Conservation (phyloP, 2,113 vertebrate species). For the Stigmatopora nigra region DNA sequence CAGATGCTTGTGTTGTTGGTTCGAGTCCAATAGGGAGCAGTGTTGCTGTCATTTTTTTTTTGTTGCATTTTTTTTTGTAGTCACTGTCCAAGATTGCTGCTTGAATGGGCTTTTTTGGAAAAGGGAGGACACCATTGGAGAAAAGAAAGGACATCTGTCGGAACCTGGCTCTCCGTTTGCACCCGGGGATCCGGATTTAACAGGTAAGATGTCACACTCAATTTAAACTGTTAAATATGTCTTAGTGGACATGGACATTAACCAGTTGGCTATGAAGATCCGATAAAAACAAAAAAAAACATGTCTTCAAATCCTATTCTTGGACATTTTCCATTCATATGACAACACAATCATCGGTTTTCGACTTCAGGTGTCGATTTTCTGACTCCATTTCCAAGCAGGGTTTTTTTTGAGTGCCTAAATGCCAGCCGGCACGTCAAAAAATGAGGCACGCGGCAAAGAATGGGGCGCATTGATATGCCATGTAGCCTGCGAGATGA, state of each 20-base stretch:
- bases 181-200: conserved; percentile 30
- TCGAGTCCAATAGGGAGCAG: conserved; percentile 36
- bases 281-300: too few species aligned
- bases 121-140: conserved; percentile 30
- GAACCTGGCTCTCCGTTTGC: conserved; percentile 36
- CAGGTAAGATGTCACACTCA: conserved; percentile 44
- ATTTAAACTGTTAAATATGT: not conserved
- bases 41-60: not conserved
- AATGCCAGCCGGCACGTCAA: conserved; percentile 10
- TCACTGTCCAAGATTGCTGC: not conserved
- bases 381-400: too few species aligned
- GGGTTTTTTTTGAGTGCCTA: conserved; percentile 1
- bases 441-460: conserved; percentile 34
- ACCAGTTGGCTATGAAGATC: too few species aligned
- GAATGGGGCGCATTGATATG: conserved; percentile 74
- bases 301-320: too few species aligned
- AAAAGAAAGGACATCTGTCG: conserved; percentile 17
- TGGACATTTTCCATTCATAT: not conserved
- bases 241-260: too few species aligned
- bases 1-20: conserved; percentile 11
- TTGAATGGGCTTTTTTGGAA: conserved; percentile 13
- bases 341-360: not conserved
- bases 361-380: not conserved
- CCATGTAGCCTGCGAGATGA: conserved; percentile 61
- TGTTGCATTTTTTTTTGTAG: not conserved